Percentiles rank a stretch among this genome's conserved stretches.
Evolutionary conservation across 2,888 invertebrate species (phyloP).

Genomic region (Petrolisthes cinctipes): DNA sequence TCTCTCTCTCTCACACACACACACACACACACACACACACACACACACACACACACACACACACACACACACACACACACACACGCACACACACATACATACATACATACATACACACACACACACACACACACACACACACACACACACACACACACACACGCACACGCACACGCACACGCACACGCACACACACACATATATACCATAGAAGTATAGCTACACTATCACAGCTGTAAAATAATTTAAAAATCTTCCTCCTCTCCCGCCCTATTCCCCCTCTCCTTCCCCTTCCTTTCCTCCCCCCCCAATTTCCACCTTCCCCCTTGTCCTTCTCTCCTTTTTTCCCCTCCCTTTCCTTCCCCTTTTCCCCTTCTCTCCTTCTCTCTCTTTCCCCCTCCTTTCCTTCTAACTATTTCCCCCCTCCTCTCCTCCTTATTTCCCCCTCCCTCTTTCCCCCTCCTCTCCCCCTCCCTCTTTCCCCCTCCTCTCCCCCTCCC

Average conservation of each 20-base stretch:
- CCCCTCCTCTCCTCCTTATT: not conserved
- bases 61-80: conserved; percentile 27
- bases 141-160: too few relatives aligned
- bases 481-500: not conserved
- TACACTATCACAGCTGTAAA: not conserved
- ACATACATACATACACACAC: too few relatives aligned
- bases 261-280: conserved; percentile 5
- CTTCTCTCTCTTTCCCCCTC: conserved; percentile 16
- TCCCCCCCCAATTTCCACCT: not conserved
- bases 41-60: conserved; percentile 25
- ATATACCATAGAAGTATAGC: not conserved
- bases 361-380: not conserved
- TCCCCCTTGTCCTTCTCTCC: not conserved
- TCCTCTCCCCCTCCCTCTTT: not conserved
- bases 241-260: not conserved
- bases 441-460: not conserved
- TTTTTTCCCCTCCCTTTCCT: not conserved
- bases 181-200: not conserved
- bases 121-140: too few relatives aligned
- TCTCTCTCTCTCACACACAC: not conserved
- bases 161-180: not conserved
- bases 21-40: conserved; percentile 27
- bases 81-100: too few relatives aligned
- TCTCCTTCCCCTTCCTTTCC: conserved; percentile 4
- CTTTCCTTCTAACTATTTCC: conserved; percentile 4